Base-by-base conservation (phyloP, 2,113 vertebrate species). In the Piaya cayana region DNA sequence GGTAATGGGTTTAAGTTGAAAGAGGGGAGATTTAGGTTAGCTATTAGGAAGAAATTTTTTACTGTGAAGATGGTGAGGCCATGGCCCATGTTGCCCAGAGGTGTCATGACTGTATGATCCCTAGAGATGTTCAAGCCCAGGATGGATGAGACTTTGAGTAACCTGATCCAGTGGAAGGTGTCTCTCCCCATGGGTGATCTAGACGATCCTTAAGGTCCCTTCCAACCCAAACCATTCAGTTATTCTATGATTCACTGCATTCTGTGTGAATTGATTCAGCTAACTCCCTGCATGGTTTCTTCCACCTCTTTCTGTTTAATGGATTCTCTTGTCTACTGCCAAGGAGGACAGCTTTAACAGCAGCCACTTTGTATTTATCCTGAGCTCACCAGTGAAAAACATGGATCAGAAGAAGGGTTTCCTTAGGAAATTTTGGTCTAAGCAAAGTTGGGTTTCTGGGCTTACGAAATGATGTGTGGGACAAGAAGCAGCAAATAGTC, bases 401-500 rank as follows among this genome's bases (percentile, higher is more conserved):
- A 32, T 6, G n/a, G 12, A 5, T 16, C 14, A 62, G 32, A 76
- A 34, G 8, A 70, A 65, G 5, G 2, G 13, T 34, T 72, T 36
- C 39, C 47, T 43, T 42, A 17, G 25, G 25, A 60, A 50, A 65
- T 39, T 60, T n/a, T 45, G 8, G 7, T 39, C 22, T 20, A 7
- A n/a, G 25, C 10, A n/a, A 71, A 43, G 39, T 53, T 30, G 56
- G 7, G 49, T 86, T 72, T 82, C 8, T 15, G 11, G 36, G 23
- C 9, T n/a, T 67, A 49, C 13, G 30, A 52, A 20, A 17, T 0
- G 2, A 8, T 37, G 3, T 14, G 5, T 8, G 8, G 8, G 30
- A 32, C 7, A 23, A 32, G 52, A 55, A 39, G 32, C 26, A 65
- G 30, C 16, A 60, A 20, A 12, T 34, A 19, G 3, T 37, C 36